Percentiles rank a stretch among this genome's conserved stretches.
These are phyloP conservation scores for Bubo scandiacus DNA, from an alignment of 2,113 vertebrate genomes.

Conservation along the genomic window DNA sequence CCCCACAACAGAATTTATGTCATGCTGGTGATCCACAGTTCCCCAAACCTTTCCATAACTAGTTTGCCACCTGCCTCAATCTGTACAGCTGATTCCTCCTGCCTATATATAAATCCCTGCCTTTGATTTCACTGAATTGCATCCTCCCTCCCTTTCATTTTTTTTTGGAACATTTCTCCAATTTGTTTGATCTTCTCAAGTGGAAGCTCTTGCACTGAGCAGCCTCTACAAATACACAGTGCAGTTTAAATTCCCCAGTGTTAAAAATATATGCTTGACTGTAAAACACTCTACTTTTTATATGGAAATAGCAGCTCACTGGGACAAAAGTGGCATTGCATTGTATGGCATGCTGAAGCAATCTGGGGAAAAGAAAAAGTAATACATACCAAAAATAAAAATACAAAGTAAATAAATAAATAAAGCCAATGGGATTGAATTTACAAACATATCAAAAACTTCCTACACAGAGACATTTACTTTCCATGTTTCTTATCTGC, in stretches of 20 bases:
- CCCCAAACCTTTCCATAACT: background rate
- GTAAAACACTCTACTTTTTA: slow-evolving; percentile 61
- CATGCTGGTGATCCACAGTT: background rate
- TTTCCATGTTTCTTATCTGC: slow-evolving; percentile 26
- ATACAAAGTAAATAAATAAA: slow-evolving; percentile 7
- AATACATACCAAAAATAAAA: slow-evolving; percentile 12
- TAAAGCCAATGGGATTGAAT: slow-evolving; percentile 8
- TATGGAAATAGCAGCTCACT: slow-evolving; percentile 59
- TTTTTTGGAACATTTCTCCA: slow-evolving; percentile 27
- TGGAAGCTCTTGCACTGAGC: slow-evolving; percentile 49
- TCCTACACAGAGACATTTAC: background rate
- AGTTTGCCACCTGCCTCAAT: background rate
- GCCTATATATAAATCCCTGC: background rate
- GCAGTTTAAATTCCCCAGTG: slow-evolving; percentile 48
- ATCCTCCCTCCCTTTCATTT: background rate
- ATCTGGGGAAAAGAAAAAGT: background rate
- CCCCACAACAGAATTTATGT: background rate
- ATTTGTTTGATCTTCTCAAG: slow-evolving; percentile 65
- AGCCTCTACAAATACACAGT: slow-evolving; percentile 32
- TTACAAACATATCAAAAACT: slow-evolving; percentile 39
- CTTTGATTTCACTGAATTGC: slow-evolving; percentile 15
- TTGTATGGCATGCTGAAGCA: slow-evolving; percentile 7
- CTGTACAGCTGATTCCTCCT: background rate
- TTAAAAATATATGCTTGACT: slow-evolving; percentile 61
- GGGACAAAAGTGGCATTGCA: slow-evolving; percentile 30